Conservation (phyloP, 2,113 vertebrate genomes). For the Halcyon senegalensis region DNA sequence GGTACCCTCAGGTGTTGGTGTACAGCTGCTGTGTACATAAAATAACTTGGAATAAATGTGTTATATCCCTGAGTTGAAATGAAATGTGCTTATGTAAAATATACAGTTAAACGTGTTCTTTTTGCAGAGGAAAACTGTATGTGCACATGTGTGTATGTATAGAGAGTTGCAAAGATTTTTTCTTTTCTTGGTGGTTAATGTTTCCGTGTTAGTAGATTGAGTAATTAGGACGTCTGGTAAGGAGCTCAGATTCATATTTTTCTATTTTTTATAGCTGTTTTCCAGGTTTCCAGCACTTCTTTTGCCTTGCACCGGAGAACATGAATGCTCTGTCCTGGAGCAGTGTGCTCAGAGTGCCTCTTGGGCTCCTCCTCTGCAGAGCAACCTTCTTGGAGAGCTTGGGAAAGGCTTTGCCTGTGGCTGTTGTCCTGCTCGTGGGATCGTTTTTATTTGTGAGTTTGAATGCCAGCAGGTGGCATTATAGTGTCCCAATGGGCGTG, state of each 20-base stretch:
- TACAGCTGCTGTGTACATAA: neutral
- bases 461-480: neutral
- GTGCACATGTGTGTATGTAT: neutral
- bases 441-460: neutral
- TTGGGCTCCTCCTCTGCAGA: neutral
- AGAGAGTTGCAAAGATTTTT: neutral
- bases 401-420: neutral
- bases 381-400: neutral
- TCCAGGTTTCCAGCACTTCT: neutral
- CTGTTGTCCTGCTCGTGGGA: neutral
- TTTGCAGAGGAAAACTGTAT: neutral
- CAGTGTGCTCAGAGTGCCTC: rapidly evolving
- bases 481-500: neutral
- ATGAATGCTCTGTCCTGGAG: neutral
- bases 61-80: neutral
- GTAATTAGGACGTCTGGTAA: neutral
- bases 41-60: neutral
- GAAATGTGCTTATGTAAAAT: neutral
- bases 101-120: neutral
- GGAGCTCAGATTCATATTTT: neutral
- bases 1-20: neutral
- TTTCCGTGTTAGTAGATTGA: neutral
- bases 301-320: neutral
- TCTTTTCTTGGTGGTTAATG: neutral
- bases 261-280: neutral